Evolutionary conservation across 30 jellyfish, hydroid and myxozoan species (phyloP).

Genomic region (Rhopilema esculentum): DNA sequence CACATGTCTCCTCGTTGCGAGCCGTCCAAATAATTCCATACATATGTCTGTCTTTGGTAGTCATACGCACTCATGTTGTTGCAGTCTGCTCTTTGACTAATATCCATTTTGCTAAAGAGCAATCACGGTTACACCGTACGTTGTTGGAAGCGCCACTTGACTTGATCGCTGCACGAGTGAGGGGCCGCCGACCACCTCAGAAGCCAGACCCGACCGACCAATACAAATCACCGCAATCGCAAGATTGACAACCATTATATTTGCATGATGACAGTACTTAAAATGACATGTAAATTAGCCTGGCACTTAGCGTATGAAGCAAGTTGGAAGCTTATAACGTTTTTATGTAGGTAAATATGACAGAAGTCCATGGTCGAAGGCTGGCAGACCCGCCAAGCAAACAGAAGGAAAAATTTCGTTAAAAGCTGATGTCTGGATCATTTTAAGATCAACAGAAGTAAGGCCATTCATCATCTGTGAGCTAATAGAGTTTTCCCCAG

Average conservation of each 20-base stretch:
- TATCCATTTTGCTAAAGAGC: slow-evolving; percentile 21
- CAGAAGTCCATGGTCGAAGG: background rate
- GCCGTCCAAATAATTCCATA: slow-evolving; percentile 52
- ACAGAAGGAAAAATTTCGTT: background rate
- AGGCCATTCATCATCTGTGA: background rate
- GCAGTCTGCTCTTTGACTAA: slow-evolving; percentile 35
- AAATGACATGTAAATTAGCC: slow-evolving; percentile 60
- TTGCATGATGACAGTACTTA: slow-evolving; percentile 48
- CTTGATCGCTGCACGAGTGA: background rate
- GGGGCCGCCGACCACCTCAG: slow-evolving; percentile 38
- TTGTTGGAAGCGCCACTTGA: background rate
- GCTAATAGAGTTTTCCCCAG: background rate
- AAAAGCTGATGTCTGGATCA: background rate
- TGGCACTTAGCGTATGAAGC: background rate
- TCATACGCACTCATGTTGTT: slow-evolving; percentile 18
- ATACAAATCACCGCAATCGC: background rate
- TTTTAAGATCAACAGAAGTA: background rate
- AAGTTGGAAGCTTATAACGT: background rate
- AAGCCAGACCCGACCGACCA: background rate
- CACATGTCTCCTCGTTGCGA: slow-evolving; percentile 7
- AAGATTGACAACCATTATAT: slow-evolving; percentile 46
- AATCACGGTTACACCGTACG: background rate
- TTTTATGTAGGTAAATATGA: background rate
- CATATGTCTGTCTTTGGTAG: slow-evolving; percentile 38
- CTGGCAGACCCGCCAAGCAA: background rate